Conservation (phyloP, 2,797 vertebrate species). For the Gambusia yucatana region DNA sequence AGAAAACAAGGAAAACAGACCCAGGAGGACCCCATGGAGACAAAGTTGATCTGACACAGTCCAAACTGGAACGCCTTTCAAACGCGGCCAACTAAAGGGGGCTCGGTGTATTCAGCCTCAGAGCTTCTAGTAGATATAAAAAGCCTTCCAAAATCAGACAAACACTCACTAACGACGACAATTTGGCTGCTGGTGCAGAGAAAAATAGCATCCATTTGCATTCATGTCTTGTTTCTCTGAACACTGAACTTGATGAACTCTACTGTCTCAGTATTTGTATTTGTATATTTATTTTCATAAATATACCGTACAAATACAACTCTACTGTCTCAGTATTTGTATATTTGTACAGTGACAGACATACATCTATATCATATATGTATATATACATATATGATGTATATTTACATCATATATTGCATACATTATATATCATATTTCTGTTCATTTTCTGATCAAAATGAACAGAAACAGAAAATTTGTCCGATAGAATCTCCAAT, state of each 20-base stretch:
- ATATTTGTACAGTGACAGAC: background rate
- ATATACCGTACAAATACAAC: slow-evolving; percentile 19
- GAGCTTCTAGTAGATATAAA: slow-evolving; percentile 32
- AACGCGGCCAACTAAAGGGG: slow-evolving; percentile 23
- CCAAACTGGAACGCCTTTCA: slow-evolving; percentile 43
- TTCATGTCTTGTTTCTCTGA: slow-evolving; percentile 32
- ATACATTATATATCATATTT: too few relatives aligned
- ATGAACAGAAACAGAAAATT: too few relatives aligned
- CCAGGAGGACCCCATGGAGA: slow-evolving; percentile 21
- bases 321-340: slow-evolving; percentile 10
- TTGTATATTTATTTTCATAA: background rate
- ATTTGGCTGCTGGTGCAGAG: slow-evolving; percentile 35
- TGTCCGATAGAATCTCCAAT: too few relatives aligned
- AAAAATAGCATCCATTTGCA: slow-evolving; percentile 45
- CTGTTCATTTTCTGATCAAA: too few relatives aligned
- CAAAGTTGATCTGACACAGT: slow-evolving; percentile 16
- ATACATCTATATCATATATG: too few relatives aligned
- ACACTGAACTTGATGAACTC: slow-evolving; percentile 57
- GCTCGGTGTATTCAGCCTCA: slow-evolving; percentile 30
- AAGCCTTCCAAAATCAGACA: slow-evolving; percentile 51
- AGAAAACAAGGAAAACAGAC: slow-evolving; percentile 24
- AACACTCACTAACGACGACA: slow-evolving; percentile 55
- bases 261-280: slow-evolving; percentile 10
- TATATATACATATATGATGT: too few relatives aligned
- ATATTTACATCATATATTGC: too few relatives aligned